Percentiles rank a stretch among this genome's conserved stretches.
Evolutionary conservation across 2,113 vertebrate genomes (phyloP).

Genomic region (Stegastes partitus): DNA sequence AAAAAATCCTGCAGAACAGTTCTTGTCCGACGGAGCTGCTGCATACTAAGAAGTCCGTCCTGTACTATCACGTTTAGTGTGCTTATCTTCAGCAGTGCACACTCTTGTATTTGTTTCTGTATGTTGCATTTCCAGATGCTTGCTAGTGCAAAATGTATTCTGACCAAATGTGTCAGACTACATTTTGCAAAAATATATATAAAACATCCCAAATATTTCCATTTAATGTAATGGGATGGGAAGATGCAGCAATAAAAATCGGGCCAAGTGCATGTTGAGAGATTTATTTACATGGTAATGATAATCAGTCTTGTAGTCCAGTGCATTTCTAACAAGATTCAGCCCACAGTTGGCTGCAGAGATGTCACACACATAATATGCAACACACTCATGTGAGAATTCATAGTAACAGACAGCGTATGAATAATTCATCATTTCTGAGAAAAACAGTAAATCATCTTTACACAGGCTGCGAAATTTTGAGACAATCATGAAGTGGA

Average conservation of each 20-base stretch:
- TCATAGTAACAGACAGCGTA: slow-evolving; percentile 1
- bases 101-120: neutral
- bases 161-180: neutral
- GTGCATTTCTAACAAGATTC: neutral
- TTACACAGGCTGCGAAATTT: slow-evolving; percentile 8
- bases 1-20: slow-evolving; percentile 2
- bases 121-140: neutral
- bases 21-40: slow-evolving; percentile 13
- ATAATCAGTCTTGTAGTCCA: slow-evolving; percentile 8
- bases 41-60: slow-evolving; percentile 13
- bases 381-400: neutral
- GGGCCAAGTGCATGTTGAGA: neutral
- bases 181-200: neutral
- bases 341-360: neutral
- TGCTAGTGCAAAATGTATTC: neutral
- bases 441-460: slow-evolving; percentile 13
- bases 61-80: neutral
- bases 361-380: neutral
- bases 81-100: neutral
- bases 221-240: no score
- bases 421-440: slow-evolving; percentile 37
- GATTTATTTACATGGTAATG: slow-evolving; percentile 10
- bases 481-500: slow-evolving; percentile 26
- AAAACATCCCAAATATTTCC: neutral
- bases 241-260: neutral